A percentile compares a stretch with the other conserved stretches of the same genome.
Conservation (phyloP, 2,797 vertebrate genomes). For the Coluber constrictor region DNA sequence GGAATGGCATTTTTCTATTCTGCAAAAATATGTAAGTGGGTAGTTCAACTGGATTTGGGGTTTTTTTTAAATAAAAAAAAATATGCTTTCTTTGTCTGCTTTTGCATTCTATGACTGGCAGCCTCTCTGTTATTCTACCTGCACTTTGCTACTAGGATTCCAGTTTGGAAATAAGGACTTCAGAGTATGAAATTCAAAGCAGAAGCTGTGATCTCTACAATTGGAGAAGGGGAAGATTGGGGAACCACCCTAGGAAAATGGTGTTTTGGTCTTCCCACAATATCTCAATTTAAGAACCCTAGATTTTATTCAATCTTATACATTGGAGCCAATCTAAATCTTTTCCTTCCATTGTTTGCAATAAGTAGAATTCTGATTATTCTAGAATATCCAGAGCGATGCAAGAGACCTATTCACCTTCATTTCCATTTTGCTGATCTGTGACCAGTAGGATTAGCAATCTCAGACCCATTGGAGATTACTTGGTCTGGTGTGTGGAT, state of each 20-base stretch:
- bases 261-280: neutral
- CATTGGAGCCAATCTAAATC: neutral
- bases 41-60: neutral
- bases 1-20: neutral
- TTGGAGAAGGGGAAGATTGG: neutral
- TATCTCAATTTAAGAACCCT: neutral
- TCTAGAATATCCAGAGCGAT: neutral
- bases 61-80: neutral
- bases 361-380: neutral
- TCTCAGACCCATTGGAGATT: neutral
- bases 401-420: neutral
- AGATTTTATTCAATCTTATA: neutral
- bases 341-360: neutral
- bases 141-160: neutral
- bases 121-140: neutral
- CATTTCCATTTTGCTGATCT: neutral
- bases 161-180: neutral
- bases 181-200: neutral
- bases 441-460: neutral
- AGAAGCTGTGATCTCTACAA: neutral
- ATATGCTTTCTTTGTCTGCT: neutral
- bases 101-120: neutral
- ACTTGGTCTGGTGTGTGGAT: too few species aligned
- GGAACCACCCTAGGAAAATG: neutral
- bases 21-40: neutral